Percentiles rank a stretch among this genome's conserved stretches.
Conservation (phyloP, 2,797 vertebrate species). For the Anabacerthia variegaticeps region DNA sequence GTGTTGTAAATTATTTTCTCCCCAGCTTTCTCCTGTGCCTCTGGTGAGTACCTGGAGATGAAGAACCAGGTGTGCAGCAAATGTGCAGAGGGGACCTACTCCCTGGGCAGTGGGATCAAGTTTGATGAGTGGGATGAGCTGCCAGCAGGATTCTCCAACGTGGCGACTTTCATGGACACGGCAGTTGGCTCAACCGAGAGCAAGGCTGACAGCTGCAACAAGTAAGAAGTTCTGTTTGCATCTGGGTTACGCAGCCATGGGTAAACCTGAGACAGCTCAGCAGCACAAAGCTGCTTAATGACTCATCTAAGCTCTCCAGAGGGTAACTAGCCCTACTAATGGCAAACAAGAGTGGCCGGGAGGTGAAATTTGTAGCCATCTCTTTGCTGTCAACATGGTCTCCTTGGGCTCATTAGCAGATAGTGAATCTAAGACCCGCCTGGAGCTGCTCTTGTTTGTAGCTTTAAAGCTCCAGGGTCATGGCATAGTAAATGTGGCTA, state of each 20-base stretch:
- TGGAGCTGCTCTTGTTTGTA: not conserved
- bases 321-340: not conserved
- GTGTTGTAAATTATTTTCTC: not conserved
- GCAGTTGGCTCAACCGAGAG: constrained; percentile 71
- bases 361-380: not conserved
- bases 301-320: not conserved
- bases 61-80: constrained; percentile 91
- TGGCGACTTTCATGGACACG: constrained; percentile 87
- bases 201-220: constrained; percentile 84
- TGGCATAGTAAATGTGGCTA: not conserved
- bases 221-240: constrained; percentile 76
- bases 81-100: constrained; percentile 94
- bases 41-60: constrained; percentile 96
- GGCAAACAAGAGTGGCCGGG: not conserved
- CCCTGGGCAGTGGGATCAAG: constrained; percentile 93
- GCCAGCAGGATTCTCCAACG: constrained; percentile 90
- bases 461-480: not conserved
- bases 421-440: not conserved
- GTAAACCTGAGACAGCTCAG: not conserved
- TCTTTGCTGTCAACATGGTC: not conserved
- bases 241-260: accelerated
- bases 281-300: not conserved
- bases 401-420: not conserved
- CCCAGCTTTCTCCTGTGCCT: constrained; percentile 92
- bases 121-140: constrained; percentile 96